phyloP scores from a whole-genome alignment of 1,140 invertebrate genomes.

The Tetramorium parvispinum region DNA sequence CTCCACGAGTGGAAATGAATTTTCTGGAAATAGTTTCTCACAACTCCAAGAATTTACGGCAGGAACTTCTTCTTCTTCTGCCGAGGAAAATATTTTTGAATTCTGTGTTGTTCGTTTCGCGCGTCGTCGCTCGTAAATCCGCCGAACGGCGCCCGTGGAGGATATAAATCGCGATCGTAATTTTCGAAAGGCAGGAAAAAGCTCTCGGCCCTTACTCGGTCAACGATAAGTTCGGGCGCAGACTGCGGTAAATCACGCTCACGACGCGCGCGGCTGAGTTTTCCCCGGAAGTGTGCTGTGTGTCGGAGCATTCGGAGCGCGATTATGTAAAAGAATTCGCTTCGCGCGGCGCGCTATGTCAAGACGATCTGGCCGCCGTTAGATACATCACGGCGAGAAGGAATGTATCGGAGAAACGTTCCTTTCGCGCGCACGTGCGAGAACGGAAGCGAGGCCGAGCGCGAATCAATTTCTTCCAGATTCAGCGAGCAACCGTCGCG shows the following conservation, averaged over 20 bases:
- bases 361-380: slow-evolving; percentile 18
- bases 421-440: slow-evolving; percentile 28
- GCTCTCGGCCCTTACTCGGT: not conserved
- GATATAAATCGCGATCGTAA: slow-evolving; percentile 56
- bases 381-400: slow-evolving; percentile 9
- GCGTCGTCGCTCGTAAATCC: slow-evolving; percentile 54
- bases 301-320: slow-evolving; percentile 9
- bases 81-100: slow-evolving; percentile 26
- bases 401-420: slow-evolving; percentile 43
- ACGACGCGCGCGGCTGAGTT: slow-evolving; percentile 26
- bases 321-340: slow-evolving; percentile 44
- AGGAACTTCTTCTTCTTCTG: not conserved
- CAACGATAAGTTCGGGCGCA: slow-evolving; percentile 39
- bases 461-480: slow-evolving; percentile 40
- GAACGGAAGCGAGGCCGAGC: not conserved
- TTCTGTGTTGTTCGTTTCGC: not conserved
- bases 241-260: slow-evolving; percentile 50
- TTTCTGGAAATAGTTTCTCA: not conserved
- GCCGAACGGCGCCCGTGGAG: not conserved
- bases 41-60: not conserved
- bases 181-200: slow-evolving; percentile 45
- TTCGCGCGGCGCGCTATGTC: not conserved
- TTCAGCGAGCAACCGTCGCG: not conserved
- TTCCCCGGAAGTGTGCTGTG: slow-evolving; percentile 38
- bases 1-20: not conserved